Evolutionary conservation across 2,113 vertebrate genomes (phyloP).

Genomic region (Eurypyga helias): DNA sequence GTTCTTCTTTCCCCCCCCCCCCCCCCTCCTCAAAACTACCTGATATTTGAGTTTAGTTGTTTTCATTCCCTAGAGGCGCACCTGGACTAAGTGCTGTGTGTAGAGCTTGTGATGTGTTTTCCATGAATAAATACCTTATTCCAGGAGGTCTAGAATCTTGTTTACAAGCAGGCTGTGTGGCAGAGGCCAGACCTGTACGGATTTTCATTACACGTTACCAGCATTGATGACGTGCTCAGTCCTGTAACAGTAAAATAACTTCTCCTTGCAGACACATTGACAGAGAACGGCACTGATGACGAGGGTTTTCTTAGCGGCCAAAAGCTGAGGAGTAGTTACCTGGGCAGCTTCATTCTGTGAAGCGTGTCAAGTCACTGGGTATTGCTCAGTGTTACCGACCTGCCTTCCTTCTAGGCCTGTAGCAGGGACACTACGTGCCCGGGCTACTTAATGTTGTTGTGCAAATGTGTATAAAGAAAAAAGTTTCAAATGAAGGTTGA

Average conservation of each 20-base stretch:
- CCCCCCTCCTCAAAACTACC: not conserved
- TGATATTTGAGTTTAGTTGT: not conserved
- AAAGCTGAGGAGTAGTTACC: not conserved
- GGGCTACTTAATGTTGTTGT: not conserved
- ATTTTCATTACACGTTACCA: not conserved
- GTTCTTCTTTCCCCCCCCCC: too few relatives aligned
- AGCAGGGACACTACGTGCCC: not conserved
- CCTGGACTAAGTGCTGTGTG: not conserved
- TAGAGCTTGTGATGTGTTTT: not conserved
- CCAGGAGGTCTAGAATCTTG: not conserved
- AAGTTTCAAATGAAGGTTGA: not conserved
- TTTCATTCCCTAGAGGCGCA: not conserved
- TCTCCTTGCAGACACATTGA: not conserved
- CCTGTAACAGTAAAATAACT: not conserved
- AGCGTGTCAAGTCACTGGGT: not conserved
- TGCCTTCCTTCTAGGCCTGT: not conserved
- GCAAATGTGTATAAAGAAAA: not conserved
- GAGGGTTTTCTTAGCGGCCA: not conserved
- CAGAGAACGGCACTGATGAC: not conserved
- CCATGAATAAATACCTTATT: not conserved
- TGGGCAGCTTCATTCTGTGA: slow-evolving; percentile 6
- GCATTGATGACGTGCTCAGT: not conserved
- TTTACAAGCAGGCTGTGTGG: not conserved
- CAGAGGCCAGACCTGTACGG: not conserved
- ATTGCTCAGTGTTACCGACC: not conserved